phyloP scores from a whole-genome alignment of 2,888 invertebrate genomes.

The Troglohyphantes excavatus region DNA sequence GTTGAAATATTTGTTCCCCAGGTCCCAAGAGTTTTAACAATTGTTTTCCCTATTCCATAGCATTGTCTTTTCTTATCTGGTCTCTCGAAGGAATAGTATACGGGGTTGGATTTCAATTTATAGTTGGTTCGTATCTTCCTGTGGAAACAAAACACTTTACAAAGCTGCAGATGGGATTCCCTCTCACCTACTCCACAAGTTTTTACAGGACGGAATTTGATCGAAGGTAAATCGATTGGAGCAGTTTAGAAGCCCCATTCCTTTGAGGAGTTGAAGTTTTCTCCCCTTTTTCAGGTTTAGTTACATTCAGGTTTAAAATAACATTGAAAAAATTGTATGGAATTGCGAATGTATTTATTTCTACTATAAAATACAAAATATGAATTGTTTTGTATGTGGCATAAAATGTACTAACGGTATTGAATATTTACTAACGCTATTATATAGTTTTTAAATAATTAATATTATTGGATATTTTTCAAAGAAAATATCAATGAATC shows the following conservation, averaged over 20 bases:
- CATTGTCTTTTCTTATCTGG: neutral
- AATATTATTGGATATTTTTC: too few relatives aligned
- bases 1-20: too few relatives aligned
- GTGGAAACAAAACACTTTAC: slow-evolving; percentile 3
- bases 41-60: neutral
- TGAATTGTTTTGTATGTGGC: too few relatives aligned
- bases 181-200: neutral
- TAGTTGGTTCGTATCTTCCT: slow-evolving; percentile 1
- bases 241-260: neutral
- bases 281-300: neutral
- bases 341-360: too few relatives aligned
- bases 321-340: too few relatives aligned
- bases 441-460: too few relatives aligned
- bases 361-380: too few relatives aligned
- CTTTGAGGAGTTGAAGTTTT: neutral
- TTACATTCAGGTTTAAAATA: too few relatives aligned
- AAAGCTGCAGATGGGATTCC: neutral
- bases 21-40: neutral
- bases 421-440: too few relatives aligned
- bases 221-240: neutral
- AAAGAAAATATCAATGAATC: too few relatives aligned
- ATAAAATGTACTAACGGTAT: too few relatives aligned
- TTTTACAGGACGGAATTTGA: neutral
- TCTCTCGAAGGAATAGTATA: neutral
- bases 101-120: slow-evolving; percentile 6